Percentiles rank a stretch among this genome's conserved stretches.
phyloP scores from a whole-genome alignment of 2,113 vertebrate genomes.

The Ochotona princeps region DNA sequence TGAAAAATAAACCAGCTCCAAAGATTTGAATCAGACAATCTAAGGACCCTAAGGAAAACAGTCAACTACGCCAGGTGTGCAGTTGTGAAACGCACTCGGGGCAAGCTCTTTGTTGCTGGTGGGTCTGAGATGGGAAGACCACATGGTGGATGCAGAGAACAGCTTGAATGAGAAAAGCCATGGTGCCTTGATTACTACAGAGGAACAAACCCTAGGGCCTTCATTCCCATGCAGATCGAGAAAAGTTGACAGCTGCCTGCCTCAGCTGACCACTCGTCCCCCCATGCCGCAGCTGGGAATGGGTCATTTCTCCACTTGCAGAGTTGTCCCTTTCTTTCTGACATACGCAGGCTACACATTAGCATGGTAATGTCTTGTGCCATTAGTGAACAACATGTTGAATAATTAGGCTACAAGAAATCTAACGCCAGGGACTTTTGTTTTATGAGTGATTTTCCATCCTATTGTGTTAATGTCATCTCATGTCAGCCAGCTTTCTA shows the following conservation, averaged over 20 bases:
- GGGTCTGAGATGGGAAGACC: constrained; percentile 15
- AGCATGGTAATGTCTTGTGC: constrained; percentile 79
- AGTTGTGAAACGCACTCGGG: not conserved
- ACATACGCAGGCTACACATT: constrained; percentile 80
- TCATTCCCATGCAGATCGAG: not conserved
- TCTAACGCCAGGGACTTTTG: constrained; percentile 79
- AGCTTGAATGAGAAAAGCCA: constrained; percentile 17
- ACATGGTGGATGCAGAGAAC: constrained; percentile 28
- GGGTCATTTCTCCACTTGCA: constrained; percentile 37
- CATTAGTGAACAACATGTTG: constrained; percentile 79
- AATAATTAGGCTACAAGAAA: constrained; percentile 82
- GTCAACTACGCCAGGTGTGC: constrained; percentile 25
- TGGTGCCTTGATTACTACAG: not conserved
- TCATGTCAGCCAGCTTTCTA: constrained; percentile 76
- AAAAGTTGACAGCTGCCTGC: not conserved
- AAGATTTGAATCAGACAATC: not conserved
- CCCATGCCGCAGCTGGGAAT: constrained; percentile 49
- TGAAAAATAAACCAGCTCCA: constrained; percentile 12
- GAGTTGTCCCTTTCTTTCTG: constrained; percentile 38
- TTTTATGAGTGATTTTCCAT: constrained; percentile 83
- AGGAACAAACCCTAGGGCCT: not conserved
- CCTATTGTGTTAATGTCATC: constrained; percentile 82
- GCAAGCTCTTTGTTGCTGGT: constrained; percentile 38
- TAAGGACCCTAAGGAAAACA: not conserved
- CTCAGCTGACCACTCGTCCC: not conserved